These are phyloP conservation scores for Lepisosteus oculatus DNA, from an alignment of 2,113 vertebrate genomes.

Conservation along the genomic window DNA sequence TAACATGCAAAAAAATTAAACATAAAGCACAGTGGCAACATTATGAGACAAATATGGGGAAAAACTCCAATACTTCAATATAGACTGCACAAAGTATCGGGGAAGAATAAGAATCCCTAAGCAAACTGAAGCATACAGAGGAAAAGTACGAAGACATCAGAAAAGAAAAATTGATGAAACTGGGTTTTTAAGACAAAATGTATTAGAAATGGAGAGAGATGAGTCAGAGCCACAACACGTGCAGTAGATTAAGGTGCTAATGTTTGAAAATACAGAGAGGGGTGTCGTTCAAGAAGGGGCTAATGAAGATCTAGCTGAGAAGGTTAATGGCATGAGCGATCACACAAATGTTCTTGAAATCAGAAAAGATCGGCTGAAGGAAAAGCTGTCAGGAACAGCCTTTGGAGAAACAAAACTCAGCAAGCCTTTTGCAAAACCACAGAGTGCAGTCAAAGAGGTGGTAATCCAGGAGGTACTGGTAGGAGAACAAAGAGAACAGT, in stretches of 20 bases:
- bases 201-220: background rate
- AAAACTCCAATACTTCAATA: too few relatives aligned
- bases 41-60: too few relatives aligned
- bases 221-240: conserved; percentile 10
- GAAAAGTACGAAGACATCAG: background rate
- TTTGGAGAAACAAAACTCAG: background rate
- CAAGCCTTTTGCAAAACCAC: conserved; percentile 18
- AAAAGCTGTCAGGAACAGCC: conserved; percentile 6
- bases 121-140: conserved; percentile 4
- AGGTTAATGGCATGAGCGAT: background rate
- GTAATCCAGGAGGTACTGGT: conserved; percentile 5
- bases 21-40: too few relatives aligned
- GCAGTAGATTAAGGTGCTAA: conserved; percentile 12
- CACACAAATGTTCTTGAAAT: background rate
- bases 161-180: background rate
- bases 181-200: background rate
- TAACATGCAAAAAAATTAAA: background rate
- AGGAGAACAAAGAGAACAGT: conserved; percentile 18
- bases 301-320: background rate
- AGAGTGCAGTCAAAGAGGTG: conserved; percentile 21
- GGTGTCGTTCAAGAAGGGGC: background rate
- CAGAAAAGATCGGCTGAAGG: conserved; percentile 8
- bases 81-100: too few relatives aligned
- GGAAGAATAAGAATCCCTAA: background rate
- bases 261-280: conserved; percentile 10